phyloP scores from a whole-genome alignment of 2,888 invertebrate species.

The Pharmacophagus antenor region DNA sequence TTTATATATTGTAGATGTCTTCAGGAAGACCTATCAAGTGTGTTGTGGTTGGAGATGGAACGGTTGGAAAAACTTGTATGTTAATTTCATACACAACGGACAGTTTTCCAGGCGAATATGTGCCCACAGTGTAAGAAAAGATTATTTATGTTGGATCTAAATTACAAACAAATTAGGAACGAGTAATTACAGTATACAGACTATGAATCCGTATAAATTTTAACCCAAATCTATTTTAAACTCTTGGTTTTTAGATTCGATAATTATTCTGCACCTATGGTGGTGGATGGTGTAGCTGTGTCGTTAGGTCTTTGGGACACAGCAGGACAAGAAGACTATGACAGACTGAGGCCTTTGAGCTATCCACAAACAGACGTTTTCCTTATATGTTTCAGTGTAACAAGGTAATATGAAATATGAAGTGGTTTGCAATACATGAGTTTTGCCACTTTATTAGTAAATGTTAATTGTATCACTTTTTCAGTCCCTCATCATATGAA shows the following conservation, averaged over 20 bases:
- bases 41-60: conserved; percentile 95
- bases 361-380: conserved; percentile 99
- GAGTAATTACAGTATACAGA: neutral
- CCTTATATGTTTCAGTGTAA: conserved; percentile 99
- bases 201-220: neutral
- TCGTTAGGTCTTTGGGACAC: conserved; percentile 99
- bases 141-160: conserved; percentile 33
- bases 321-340: conserved; percentile 98
- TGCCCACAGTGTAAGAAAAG: conserved; percentile 93
- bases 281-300: conserved; percentile 98
- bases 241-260: conserved; percentile 92
- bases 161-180: conserved; percentile 10
- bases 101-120: conserved; percentile 96
- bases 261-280: conserved; percentile 99
- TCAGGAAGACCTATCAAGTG: conserved; percentile 95
- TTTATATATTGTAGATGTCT: conserved; percentile 85
- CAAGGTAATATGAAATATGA: conserved; percentile 71
- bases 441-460: neutral
- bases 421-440: neutral
- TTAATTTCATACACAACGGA: conserved; percentile 95
- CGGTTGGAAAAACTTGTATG: conserved; percentile 97
- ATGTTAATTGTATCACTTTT: conserved; percentile 39
- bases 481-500: conserved; percentile 99
- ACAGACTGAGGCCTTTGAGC: conserved; percentile 95
- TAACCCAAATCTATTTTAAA: neutral